Evolutionary conservation across 2,797 vertebrate species (phyloP).

Genomic region (Danio choprae): DNA sequence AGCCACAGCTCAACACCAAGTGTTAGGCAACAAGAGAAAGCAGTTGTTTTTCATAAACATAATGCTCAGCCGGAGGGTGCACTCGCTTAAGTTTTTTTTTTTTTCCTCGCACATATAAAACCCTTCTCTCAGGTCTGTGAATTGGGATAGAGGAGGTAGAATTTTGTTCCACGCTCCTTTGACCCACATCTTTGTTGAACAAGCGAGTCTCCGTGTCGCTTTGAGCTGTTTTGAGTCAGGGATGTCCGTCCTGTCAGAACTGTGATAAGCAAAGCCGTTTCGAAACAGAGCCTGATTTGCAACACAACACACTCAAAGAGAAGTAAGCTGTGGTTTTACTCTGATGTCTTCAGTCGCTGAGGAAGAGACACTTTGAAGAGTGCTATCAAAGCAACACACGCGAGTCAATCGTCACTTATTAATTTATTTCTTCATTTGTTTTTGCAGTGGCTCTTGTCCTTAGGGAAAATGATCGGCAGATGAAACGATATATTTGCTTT

Average conservation of each 20-base stretch:
- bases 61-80: not conserved
- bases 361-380: conserved; percentile 46
- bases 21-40: conserved; percentile 16
- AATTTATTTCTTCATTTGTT: conserved; percentile 48
- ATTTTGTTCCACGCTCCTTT: not conserved
- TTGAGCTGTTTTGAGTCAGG: conserved; percentile 12
- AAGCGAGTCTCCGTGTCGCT: not conserved
- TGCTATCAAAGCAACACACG: conserved; percentile 36
- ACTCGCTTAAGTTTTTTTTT: not conserved
- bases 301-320: not conserved
- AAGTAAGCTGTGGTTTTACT: conserved; percentile 15
- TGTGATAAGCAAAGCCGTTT: conserved; percentile 7
- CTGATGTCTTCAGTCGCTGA: conserved; percentile 15
- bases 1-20: conserved; percentile 24
- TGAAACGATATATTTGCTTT: conserved; percentile 35
- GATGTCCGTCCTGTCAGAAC: conserved; percentile 9
- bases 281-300: conserved; percentile 14
- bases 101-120: not conserved
- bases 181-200: conserved; percentile 5
- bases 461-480: conserved; percentile 31
- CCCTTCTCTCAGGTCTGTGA: not conserved
- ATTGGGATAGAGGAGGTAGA: not conserved
- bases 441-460: conserved; percentile 8
- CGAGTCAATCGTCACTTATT: conserved; percentile 40
- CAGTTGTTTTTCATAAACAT: conserved; percentile 13